Evolutionary conservation across 2,797 vertebrate genomes (phyloP).

Genomic region (Phataginus tricuspis): DNA sequence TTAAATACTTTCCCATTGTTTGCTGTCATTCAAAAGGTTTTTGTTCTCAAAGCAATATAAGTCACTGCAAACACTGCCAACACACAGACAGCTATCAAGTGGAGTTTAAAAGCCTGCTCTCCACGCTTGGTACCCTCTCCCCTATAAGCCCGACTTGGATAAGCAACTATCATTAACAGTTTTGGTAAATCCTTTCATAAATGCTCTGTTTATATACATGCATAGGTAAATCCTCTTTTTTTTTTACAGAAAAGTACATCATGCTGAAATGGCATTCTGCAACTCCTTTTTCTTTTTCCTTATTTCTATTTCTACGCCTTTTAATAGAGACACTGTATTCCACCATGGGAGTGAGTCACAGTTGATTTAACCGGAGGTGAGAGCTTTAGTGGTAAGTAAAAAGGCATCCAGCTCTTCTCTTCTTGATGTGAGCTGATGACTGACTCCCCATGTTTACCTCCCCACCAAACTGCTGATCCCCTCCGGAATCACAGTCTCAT

Average conservation of each 20-base stretch:
- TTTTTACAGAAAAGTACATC: slow-evolving; percentile 27
- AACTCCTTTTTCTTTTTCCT: background rate
- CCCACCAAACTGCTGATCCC: background rate
- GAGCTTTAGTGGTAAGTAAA: background rate
- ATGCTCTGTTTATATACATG: background rate
- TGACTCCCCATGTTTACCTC: background rate
- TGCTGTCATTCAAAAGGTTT: slow-evolving; percentile 3
- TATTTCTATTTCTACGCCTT: background rate
- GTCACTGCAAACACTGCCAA: background rate
- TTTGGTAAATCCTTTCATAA: slow-evolving; percentile 16
- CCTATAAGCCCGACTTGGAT: background rate
- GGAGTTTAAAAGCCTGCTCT: background rate
- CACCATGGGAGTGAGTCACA: fast-evolving
- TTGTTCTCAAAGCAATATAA: slow-evolving; percentile 25
- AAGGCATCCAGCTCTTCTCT: background rate
- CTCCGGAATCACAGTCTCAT: background rate
- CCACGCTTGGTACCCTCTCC: too few relatives aligned
- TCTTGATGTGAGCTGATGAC: background rate
- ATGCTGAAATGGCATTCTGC: background rate
- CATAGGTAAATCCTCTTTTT: slow-evolving; percentile 6
- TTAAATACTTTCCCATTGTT: slow-evolving; percentile 10
- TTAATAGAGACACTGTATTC: background rate
- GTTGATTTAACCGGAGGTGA: background rate
- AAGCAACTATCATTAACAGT: background rate
- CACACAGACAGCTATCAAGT: background rate